phyloP scores from a whole-genome alignment of 2,797 vertebrate genomes.

The Arrhamphus sclerolepis region DNA sequence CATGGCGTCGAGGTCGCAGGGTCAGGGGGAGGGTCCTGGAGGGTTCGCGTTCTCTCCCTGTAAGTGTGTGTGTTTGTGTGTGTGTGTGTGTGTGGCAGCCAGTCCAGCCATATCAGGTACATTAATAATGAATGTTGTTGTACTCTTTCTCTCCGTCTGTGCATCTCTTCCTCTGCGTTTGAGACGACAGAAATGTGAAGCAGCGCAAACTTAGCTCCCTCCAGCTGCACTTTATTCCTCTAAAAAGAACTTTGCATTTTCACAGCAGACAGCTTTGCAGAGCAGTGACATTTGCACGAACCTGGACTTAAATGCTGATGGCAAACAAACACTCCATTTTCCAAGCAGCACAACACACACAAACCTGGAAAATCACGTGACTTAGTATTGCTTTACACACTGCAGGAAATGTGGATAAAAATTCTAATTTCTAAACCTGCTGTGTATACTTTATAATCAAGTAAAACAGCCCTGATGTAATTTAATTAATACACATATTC shows the following conservation, averaged over 20 bases:
- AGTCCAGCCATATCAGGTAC: slow-evolving; percentile 65
- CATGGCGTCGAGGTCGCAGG: slow-evolving; percentile 82
- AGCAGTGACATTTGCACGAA: not conserved
- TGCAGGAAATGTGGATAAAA: too few species aligned
- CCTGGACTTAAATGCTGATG: not conserved
- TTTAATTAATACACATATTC: too few species aligned
- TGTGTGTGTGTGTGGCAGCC: slow-evolving; percentile 51
- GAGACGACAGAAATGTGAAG: slow-evolving; percentile 1
- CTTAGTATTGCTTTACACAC: too few species aligned
- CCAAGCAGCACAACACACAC: accelerated
- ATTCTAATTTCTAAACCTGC: too few species aligned
- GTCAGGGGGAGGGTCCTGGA: slow-evolving; percentile 75
- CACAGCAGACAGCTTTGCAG: not conserved
- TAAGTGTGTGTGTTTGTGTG: slow-evolving; percentile 54
- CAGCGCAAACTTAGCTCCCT: slow-evolving; percentile 3
- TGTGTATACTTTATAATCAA: too few species aligned
- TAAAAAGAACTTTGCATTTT: not conserved
- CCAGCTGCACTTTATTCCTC: slow-evolving; percentile 2
- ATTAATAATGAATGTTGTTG: slow-evolving; percentile 75
- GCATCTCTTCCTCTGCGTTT: slow-evolving; percentile 19
- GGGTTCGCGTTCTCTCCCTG: slow-evolving; percentile 36
- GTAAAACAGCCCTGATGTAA: too few species aligned
- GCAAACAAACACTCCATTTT: not conserved
- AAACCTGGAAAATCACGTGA: too few species aligned
- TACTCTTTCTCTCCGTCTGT: slow-evolving; percentile 47